Evolutionary conservation across 2,113 vertebrate species (phyloP), one percentile per base, ranked within the genome.

Genomic region (Solenodon paradoxus): DNA sequence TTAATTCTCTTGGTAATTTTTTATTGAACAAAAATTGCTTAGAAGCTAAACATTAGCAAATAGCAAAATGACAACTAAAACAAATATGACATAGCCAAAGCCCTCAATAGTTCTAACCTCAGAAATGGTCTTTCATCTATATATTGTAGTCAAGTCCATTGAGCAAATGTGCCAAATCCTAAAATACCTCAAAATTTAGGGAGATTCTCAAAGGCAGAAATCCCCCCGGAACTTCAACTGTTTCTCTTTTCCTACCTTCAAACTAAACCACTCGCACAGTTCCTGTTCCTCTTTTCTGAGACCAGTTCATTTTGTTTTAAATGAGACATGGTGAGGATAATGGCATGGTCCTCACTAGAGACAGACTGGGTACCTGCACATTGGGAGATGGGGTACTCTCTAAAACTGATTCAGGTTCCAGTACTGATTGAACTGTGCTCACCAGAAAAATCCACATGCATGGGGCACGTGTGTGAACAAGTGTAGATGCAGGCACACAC

Each of bases 1-100:
- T 96, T 93, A 97, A 83, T 32, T 96, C 93, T 85, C 85, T 91
- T 55, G 10, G 61, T 92, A 51, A 49, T 96, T 98, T 97, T 96
- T 95, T 91, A 95, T 86, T 3, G 4, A 88, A 72, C 90, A 57
- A 26, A 96, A 97, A 95, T 89, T 95, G 95, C 88, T 96, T 82
- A 57, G 42, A 28, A 71, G n/a, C 47, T 92, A 38, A 40, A 91
- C 19, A 94, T 78, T 87, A 0, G 4, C 40, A 96, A 75, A 86
- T 63, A 42, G 8, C 84, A 83, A 96, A 92, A 90, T 9, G 66
- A 81, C 59, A 84, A 64, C 57, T 38, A 32, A 63, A 81, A 77
- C 6, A 7, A 81, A 30, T 40, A 26, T 49, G 47, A n/a, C 40
- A 26, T 2, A 66, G 32, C 10, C 42, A 22, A 3, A 51, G 24